Percentiles rank a stretch among this genome's conserved stretches.
These are phyloP conservation scores for Sminthurides aquaticus DNA, from an alignment of 2,888 invertebrate genomes.

Conservation along the genomic window DNA sequence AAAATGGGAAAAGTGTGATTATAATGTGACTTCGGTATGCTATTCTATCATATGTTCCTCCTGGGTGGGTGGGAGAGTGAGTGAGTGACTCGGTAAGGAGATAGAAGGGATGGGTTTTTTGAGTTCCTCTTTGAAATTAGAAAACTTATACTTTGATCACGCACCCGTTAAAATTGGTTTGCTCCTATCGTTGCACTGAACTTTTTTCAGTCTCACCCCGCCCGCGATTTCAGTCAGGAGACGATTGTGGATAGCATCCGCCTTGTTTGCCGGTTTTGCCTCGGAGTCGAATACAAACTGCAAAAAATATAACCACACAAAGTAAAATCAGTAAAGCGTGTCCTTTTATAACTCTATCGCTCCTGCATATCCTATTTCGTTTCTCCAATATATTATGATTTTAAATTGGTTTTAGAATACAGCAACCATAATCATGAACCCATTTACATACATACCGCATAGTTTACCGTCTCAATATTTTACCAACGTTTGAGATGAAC, in stretches of 20 bases:
- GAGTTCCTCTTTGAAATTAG: not conserved
- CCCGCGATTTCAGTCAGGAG: constrained; percentile 55
- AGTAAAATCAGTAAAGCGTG: not conserved
- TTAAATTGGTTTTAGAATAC: not conserved
- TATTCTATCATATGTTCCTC: too few relatives aligned
- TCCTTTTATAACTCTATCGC: too few relatives aligned
- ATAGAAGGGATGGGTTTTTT: too few relatives aligned
- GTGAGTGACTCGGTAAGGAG: not conserved
- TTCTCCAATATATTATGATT: too few relatives aligned
- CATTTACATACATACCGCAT: too few relatives aligned
- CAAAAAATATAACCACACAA: constrained; percentile 17
- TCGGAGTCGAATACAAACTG: constrained; percentile 42
- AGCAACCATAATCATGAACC: not conserved
- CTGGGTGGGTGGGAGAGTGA: not conserved
- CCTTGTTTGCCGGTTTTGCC: constrained; percentile 41
- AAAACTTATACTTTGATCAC: constrained; percentile 8
- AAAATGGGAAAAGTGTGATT: too few relatives aligned
- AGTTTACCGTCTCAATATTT: too few relatives aligned
- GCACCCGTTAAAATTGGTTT: constrained; percentile 70
- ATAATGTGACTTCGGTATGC: too few relatives aligned
- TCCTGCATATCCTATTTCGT: too few relatives aligned
- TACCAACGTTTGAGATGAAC: too few relatives aligned
- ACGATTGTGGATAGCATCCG: constrained; percentile 39
- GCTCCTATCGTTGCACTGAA: constrained; percentile 76
- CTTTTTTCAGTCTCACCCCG: constrained; percentile 67